Evolutionary conservation across 1,140 invertebrate species (phyloP).

Genomic region (Drosophila baimaii): DNA sequence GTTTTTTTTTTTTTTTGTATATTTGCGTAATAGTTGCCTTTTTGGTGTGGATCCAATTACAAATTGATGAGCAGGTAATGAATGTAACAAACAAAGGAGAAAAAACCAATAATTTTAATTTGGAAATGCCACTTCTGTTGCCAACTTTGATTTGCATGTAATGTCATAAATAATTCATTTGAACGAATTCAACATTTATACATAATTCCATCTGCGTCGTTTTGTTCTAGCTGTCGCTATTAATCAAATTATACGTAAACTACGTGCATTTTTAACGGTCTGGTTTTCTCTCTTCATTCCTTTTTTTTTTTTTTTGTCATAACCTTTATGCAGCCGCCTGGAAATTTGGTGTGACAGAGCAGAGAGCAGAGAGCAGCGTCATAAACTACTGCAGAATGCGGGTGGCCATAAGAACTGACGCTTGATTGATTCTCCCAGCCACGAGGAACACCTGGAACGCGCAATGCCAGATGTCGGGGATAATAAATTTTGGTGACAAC

Average conservation of each 20-base stretch:
- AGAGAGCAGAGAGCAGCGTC: neutral
- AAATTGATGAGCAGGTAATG: conserved; percentile 73
- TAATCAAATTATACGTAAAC: conserved; percentile 62
- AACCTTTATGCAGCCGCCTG: conserved; percentile 29
- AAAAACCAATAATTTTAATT: conserved; percentile 50
- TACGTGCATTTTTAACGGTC: conserved; percentile 36
- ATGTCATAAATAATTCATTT: conserved; percentile 68
- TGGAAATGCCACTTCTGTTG: conserved; percentile 24
- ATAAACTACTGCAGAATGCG: conserved; percentile 47
- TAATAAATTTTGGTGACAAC: conserved; percentile 16
- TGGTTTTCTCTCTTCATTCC: neutral
- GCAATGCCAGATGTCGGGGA: conserved; percentile 28
- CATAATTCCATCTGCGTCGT: conserved; percentile 14
- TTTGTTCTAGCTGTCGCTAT: conserved; percentile 56
- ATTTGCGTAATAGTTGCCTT: conserved; percentile 9
- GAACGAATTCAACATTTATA: conserved; percentile 45
- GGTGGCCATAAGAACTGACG: conserved; percentile 28
- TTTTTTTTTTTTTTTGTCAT: conserved; percentile 23
- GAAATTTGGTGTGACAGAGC: conserved; percentile 23
- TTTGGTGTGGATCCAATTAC: conserved; percentile 50
- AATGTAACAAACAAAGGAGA: conserved; percentile 19
- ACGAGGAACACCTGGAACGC: conserved; percentile 34
- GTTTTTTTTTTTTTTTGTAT: neutral
- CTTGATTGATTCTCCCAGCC: conserved; percentile 55
- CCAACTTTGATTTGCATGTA: conserved; percentile 59